Evolutionary conservation across 2,797 vertebrate genomes (phyloP).

Genomic region (Chiloscyllium punctatum): DNA sequence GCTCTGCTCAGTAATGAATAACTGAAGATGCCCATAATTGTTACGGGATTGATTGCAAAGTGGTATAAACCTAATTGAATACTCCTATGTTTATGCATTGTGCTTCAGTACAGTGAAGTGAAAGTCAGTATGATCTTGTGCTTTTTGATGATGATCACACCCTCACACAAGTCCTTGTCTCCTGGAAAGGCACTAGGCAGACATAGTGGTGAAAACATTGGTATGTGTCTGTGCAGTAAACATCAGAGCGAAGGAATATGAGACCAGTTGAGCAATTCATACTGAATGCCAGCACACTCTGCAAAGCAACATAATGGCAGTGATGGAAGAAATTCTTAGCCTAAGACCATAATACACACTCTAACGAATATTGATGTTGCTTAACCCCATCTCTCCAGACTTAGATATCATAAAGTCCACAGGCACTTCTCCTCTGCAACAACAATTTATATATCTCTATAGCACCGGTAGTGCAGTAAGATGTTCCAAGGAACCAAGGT

Average conservation of each 20-base stretch:
- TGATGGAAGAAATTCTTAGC: neutral
- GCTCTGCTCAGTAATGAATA: neutral
- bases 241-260: neutral
- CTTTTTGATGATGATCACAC: neutral
- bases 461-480: neutral
- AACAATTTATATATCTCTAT: neutral
- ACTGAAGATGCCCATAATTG: neutral
- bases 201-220: neutral
- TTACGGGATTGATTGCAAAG: neutral
- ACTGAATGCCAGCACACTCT: neutral
- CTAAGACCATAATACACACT: neutral
- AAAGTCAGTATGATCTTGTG: neutral
- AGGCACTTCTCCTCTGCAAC: neutral
- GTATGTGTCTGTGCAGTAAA: neutral
- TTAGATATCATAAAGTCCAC: neutral
- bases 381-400: neutral
- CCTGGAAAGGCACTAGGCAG: neutral
- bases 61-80: neutral
- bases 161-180: neutral
- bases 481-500: neutral
- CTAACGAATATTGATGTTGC: neutral
- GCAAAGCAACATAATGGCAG: neutral
- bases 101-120: neutral
- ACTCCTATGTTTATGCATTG: too few species aligned
- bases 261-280: neutral